Base-by-base conservation (phyloP, 2,113 vertebrate species). In the Vulpes vulpes region DNA sequence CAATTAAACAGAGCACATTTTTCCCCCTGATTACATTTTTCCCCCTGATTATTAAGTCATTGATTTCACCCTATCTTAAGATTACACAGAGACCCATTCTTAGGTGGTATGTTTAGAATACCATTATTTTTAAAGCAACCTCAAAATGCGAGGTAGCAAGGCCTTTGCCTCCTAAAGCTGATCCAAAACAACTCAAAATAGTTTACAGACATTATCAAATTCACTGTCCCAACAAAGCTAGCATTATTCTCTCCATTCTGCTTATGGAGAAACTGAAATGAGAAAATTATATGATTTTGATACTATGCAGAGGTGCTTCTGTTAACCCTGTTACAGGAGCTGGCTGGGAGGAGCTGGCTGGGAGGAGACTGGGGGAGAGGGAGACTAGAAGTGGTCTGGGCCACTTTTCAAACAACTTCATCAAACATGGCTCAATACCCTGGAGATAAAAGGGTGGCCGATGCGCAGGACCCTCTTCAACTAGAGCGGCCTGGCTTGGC, bases 151-250 rank as follows among this genome's bases (percentile, higher is more conserved):
- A 89, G 73, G 71, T 4, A 57, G 27, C 35, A 79, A 86, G 59
- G 55, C 73, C 7, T 32, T 85, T 88, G 95, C 84, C 91, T 69
- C 59, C 64, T 81, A 91, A 90, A 88, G 35, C 81, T 69, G 53
- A 94, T 78, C 43, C 85, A 88, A n/a, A 78, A 95, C 94, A 57
- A 53, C 71, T 95, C 81, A 91, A 65, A 89, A 91, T 62, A 62
- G 81, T 95, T 96, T 78, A 73, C 30, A 91, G 80, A 94, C 71
- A 93, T 94, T 81, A 92, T 71, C 84, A 96, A 84, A 93, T 51
- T 95, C 64, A 11, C 81, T 38, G 27, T 81, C 65, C 93, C 89
- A 95, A 94, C 83, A 96, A 83, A 88, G 22, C 81, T 67, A 35
- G 49, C 78, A 55, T 88, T 65, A 79, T 89, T 55, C 15, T 85